phyloP scores from a whole-genome alignment of 1,140 invertebrate genomes.

The Drosophila nebulosa region DNA sequence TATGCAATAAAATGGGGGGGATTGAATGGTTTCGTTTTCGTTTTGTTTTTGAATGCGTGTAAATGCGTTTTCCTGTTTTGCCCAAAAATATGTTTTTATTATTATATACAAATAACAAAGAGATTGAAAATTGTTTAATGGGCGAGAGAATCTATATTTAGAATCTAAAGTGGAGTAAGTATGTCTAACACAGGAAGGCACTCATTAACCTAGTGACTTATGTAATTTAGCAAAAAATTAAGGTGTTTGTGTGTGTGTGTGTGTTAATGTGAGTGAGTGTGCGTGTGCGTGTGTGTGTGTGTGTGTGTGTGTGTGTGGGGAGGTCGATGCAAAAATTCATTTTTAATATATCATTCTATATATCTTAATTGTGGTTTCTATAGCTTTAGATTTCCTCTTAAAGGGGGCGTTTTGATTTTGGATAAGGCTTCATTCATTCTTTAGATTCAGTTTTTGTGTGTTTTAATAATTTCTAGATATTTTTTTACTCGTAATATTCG shows the following conservation, averaged over 20 bases:
- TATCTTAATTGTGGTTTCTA: neutral
- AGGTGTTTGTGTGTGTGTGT: neutral
- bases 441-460: neutral
- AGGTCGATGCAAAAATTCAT: neutral
- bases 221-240: slow-evolving; percentile 48
- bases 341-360: neutral
- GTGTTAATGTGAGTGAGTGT: no score
- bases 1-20: neutral
- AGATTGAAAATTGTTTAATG: neutral
- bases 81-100: neutral
- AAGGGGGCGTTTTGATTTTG: neutral
- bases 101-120: neutral
- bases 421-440: neutral
- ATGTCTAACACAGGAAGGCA: slow-evolving; percentile 51
- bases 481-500: neutral
- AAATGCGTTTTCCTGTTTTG: neutral
- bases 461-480: neutral
- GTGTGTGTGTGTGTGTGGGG: neutral
- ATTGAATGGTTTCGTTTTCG: neutral
- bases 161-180: slow-evolving; percentile 18
- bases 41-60: neutral
- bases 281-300: neutral
- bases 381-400: neutral
- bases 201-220: slow-evolving; percentile 64
- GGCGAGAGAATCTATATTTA: neutral